Base-by-base conservation (phyloP, 2,888 invertebrate genomes). In the Eristalinus sepulchralis region DNA sequence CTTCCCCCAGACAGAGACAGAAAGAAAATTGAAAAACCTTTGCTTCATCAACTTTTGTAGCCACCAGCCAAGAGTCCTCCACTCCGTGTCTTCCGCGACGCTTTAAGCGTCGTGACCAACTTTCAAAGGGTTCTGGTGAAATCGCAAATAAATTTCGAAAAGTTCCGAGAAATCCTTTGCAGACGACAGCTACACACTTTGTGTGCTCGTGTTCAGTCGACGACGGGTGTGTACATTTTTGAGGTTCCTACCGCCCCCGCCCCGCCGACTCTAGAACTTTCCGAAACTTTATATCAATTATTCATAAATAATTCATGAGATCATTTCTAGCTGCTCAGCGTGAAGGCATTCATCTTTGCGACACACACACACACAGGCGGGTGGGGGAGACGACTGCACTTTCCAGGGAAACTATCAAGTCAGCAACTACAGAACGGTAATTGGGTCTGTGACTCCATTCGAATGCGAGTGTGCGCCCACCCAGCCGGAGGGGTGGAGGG, bases 281-380 rank as follows among this genome's bases (percentile, higher is more conserved):
- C 53, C 47, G 39, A 85, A 86, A 81, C 75, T 81, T 86, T 78
- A 86, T 86, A 82, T 86, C 82, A 83, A 86, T 86, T 78, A 86
- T 82, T 82, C 82, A 86, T 86, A 73, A 86, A 86, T 86, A 83
- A 82, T 86, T 86, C 86, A 86, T 86, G 86, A 86, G 86, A 79
- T 86, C 78, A 78, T 75, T 83, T 83, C 78, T 79, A 64, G 78
- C 73, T 79, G 27, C 27, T 77, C 68, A 68, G 75, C 70, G 70
- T 36, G 31, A 47, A 62, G 75, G 68, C 71, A 68, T 80, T 84
- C 55, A 71, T 53, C 59, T 59, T 79, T 72, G 68, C 13, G 36
- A 13, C 13, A 75, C 17, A 59, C 60, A 9, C 34, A 57, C 6
- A 13, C 27, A 24, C 53, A 62, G 53, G 53, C 62, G 10, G n/a